These are phyloP conservation scores for Apostichopus japonicus DNA, from an alignment of 35 echinoderm and acorn worm species.

Conservation along the genomic window DNA sequence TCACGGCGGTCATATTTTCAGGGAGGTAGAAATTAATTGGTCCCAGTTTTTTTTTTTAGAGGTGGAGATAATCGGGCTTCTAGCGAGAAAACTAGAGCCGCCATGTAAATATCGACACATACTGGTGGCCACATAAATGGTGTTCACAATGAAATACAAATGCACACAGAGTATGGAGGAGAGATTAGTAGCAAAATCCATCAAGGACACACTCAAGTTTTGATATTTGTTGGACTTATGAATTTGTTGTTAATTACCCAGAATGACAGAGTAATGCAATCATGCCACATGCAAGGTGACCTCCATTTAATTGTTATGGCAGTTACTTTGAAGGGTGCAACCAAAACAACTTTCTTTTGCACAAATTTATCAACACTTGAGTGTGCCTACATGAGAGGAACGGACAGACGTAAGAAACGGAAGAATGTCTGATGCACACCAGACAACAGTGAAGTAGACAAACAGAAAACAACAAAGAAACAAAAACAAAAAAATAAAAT, in stretches of 20 bases:
- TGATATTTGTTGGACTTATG: background rate
- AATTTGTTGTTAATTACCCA: too few relatives aligned
- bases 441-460: conserved; percentile 10
- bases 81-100: background rate
- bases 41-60: background rate
- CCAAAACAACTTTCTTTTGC: too few relatives aligned
- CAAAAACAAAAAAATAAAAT: conserved; percentile 12
- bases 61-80: background rate
- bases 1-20: too few relatives aligned
- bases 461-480: conserved; percentile 39
- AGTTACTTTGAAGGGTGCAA: too few relatives aligned
- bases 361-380: background rate
- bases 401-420: background rate
- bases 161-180: conserved; percentile 23
- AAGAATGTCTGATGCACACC: conserved; percentile 6
- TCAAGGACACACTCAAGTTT: background rate
- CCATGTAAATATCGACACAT: conserved; percentile 3
- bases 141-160: conserved; percentile 30
- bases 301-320: too few relatives aligned
- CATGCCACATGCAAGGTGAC: too few relatives aligned
- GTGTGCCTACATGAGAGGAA: background rate
- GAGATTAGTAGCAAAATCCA: background rate
- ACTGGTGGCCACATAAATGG: conserved; percentile 34
- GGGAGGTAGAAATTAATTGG: too few relatives aligned
- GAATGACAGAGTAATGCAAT: too few relatives aligned